Evolutionary conservation across 2,888 invertebrate genomes (phyloP), one percentile per base, ranked within the genome.

Genomic region (Agrotis puta): DNA sequence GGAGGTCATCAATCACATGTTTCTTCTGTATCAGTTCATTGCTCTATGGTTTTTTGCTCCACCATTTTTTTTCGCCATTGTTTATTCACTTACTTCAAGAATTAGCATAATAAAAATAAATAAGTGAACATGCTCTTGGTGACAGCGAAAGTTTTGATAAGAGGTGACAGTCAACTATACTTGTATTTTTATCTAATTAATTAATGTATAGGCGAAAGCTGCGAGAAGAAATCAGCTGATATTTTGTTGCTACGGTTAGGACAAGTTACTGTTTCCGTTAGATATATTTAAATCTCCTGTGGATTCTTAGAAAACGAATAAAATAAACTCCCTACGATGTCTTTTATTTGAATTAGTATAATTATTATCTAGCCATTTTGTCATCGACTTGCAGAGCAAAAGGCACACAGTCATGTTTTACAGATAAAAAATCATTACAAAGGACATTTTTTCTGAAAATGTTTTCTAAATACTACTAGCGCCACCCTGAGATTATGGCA

Each of bases 81-180:
- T 81, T 75, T 64, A 69, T 69, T 63, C 64, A 68, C 51, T 53
- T 74, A 43, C 27, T 16, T 14, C 20, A 43, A 68, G 14, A 69
- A 61, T 75, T 74, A 56, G 50, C 67, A 74, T 74, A 68, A 61
- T 56, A 45, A 75, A 70, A 74, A 81, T 76, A 71, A 79, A 73
- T 72, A 69, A 64, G 67, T 7, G 24, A 11, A 24, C 48, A 59
- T 45, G 22, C 51, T 47, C 47, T 72, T 72, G 79, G 76, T 72
- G 84, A 84, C 85, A 84, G 85, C 27, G 85, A 84, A 84, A 83
- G 84, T 84, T 51, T 0, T 66, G 67, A 73, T 69, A 59, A 65
- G 54, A 62, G 6, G 11, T 56, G 73, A 73, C 64, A 81, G 18
- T 14, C 16, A 27, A 66, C 56, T 64, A 64, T 66, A 58, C 47